Base-by-base conservation (phyloP, 1,140 invertebrate genomes). In the Drosophila nannoptera region DNA sequence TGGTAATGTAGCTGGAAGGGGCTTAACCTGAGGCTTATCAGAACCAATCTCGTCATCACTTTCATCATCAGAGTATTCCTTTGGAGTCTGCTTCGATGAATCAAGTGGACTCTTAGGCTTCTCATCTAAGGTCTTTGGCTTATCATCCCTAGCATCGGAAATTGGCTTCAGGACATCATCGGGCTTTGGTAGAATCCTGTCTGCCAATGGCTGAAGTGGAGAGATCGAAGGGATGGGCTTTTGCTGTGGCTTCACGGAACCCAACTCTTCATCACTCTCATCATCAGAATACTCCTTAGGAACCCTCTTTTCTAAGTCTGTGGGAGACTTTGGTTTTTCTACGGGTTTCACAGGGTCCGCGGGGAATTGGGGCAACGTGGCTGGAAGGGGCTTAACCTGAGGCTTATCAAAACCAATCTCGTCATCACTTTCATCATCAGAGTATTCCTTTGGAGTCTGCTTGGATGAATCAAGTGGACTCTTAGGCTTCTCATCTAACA, bases 41-140 rank as follows among this genome's bases (percentile, higher is more conserved):
- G 53, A 7, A 5, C 31, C 22, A 4, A 22, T 4, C 8, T 58
- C 55, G 5, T 46, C 55, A 43, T 58, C 55, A 45, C 55, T 58
- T 22, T 63, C 65, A 35, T 58, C 58, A 7, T 73, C 65, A 7
- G 65, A 63, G 59, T 73, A 68, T 6, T 46, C 43, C 42, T 55
- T 69, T 0, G 14, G 31, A 38, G 5, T 38, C 7, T 14, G 5
- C 8, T 55, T 55, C 4, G 29, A 4, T 42, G 11, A 0, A 14
- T 50, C 62, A 32, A 56, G 7, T 14, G 56, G 49, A 9, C 22
- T 46, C 31, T 61, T 68, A 5, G 56, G 46, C 22, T 64, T 72
- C 1, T 75, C 68, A 6, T 64, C 58, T 35, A 9, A 9, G 4
- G 35, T 7, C 2, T 36, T 7, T 7, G 35, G 6, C 35, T 36